Evolutionary conservation across 2,797 vertebrate genomes (phyloP), one percentile per base, ranked within the genome.

Genomic region (Myotis planiceps): DNA sequence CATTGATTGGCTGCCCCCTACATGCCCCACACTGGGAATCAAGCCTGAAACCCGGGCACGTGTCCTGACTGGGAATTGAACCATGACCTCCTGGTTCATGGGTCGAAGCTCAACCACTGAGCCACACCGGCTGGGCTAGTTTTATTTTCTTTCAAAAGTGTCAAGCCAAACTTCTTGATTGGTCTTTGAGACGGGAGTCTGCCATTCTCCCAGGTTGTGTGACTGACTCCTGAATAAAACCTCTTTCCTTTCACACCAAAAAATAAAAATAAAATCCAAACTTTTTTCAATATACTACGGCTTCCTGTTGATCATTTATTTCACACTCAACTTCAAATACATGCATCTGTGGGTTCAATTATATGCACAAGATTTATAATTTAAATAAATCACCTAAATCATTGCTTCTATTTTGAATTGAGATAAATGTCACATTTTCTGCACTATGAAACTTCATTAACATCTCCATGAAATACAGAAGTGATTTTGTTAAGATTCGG

Each of bases 301-400:
- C 55, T 76, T 76, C 29, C 76, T 84, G 10, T 85, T 79, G 47
- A 5, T 71, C 78, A 39, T 45, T 87, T 86, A 69, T 87, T 94
- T 94, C 68, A 49, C 49, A 55, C 16, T 93, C 8, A 82, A 19
- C 16, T 69, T 94, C 75, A 13, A 49, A 34, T 65, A 15, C 71
- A 83, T 94, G 34, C 18, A 51, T 86, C 49, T 72, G 3, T 92
- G 25, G 49, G 53, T 88, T 76, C 25, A 95, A 65, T 27, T 53
- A 68, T 90, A 0, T 84, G 7, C n/a, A 71, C n/a, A 90, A 76
- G 29, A 79, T 53, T 81, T 86, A 87, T 18, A 75, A 69, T 71
- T 87, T 88, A 92, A 96, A 84, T 88, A 81, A 94, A 45, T 92
- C 19, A 88, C 88, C 8, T 49, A 88, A 92, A 63, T 86, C 66